Base-by-base conservation (phyloP, 2,888 invertebrate genomes). In the Antheraea assamensis region DNA sequence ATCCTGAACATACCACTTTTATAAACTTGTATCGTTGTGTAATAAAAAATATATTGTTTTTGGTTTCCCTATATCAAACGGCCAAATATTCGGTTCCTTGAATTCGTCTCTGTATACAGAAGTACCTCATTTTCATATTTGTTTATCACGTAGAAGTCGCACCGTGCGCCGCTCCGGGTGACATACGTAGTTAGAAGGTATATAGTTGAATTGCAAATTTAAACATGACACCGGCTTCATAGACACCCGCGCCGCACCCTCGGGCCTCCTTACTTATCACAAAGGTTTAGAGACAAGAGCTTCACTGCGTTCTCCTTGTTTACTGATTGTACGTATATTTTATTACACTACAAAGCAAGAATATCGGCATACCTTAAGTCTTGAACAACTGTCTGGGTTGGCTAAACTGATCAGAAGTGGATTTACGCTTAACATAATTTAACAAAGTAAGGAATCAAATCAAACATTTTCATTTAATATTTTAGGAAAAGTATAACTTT, bases 151-250 rank as follows among this genome's bases (percentile, higher is more conserved):
- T 31, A 35, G 19, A 27, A 15, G 5, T 17, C 5, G 64, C 30
- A 17, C 82, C 82, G 78, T 78, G 78, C 81, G 78, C 78, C 35
- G 52, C 49, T n/a, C 55, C 21, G 78, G 80, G 78, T 81, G 79
- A 68, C 35, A 68, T 78, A 78, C 80, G 78, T 81, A 83, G 85
- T 86, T 84, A 86, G 81, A 80, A 75, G 81, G 80, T 80, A 77
- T 78, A 81, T 80, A 77, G 81, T 87, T 82, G 88, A 90, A 89
- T 89, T 88, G 90, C 90, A 89, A 90, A 90, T 90, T 89, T 90
- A 90, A 87, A 89, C 89, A 88, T 89, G 88, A 83, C 84, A 72
- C 76, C 76, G 78, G 74, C 76, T 76, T 72, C 47, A 13, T 19
- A 49, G 49, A n/a, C 74, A 68, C 74, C 74, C 71, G 72, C 70